Percentiles rank a stretch among this genome's conserved stretches.
These are phyloP conservation scores for Heterodera schachtii DNA, from an alignment of 1,140 invertebrate species.

Conservation along the genomic window DNA sequence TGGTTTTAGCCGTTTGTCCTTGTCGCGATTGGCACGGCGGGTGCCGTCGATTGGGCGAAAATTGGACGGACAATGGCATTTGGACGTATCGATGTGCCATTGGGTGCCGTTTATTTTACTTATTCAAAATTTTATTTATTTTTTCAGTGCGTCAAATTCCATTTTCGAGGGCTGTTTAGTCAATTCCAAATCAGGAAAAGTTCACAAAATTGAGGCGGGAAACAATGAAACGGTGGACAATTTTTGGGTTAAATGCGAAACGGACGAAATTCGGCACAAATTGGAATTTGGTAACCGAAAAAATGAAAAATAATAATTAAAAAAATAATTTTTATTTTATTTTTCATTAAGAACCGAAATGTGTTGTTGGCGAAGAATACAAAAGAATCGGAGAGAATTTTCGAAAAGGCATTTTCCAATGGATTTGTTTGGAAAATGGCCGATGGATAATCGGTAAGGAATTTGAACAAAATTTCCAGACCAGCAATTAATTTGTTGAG, in stretches of 20 bases:
- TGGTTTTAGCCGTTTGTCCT: slow-evolving; percentile 51
- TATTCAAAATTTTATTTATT: slow-evolving; percentile 14
- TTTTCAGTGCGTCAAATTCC: slow-evolving; percentile 41
- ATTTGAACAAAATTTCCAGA: not conserved
- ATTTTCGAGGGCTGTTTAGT: slow-evolving; percentile 52
- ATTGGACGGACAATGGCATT: slow-evolving; percentile 56
- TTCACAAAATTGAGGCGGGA: slow-evolving; percentile 37
- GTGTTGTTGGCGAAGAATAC: slow-evolving; percentile 47
- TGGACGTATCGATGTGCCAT: slow-evolving; percentile 57
- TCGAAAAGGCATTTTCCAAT: slow-evolving; percentile 61
- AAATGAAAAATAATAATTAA: slow-evolving; percentile 8
- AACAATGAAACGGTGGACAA: slow-evolving; percentile 55
- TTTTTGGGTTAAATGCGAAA: slow-evolving; percentile 59
- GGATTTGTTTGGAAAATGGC: slow-evolving; percentile 63
- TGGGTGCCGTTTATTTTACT: slow-evolving; percentile 32
- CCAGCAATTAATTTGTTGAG: slow-evolving; percentile 34
- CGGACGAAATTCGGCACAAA: slow-evolving; percentile 46
- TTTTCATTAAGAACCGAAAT: slow-evolving; percentile 52
- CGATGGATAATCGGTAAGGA: slow-evolving; percentile 59
- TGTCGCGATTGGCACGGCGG: slow-evolving; percentile 64
- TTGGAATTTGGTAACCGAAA: slow-evolving; percentile 54
- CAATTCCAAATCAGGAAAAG: slow-evolving; percentile 6
- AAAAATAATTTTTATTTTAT: slow-evolving; percentile 23
- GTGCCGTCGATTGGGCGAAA: slow-evolving; percentile 50
- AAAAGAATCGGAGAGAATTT: slow-evolving; percentile 58